Evolutionary conservation across 2,888 invertebrate species (phyloP).

Genomic region (Netelia inedita): DNA sequence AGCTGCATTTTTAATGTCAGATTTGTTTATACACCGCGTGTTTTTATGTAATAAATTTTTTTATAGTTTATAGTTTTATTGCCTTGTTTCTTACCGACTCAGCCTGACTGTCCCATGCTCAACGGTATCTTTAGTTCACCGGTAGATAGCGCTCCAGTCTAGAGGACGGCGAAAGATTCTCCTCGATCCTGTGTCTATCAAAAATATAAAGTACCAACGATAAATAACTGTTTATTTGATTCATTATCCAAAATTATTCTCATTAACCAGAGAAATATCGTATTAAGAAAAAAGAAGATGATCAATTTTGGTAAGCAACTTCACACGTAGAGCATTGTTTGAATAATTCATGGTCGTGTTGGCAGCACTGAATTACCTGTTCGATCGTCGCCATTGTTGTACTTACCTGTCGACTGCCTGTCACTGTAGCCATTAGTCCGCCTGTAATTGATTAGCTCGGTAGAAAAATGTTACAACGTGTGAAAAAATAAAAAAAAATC

Average conservation of each 20-base stretch:
- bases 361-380: conserved; percentile 65
- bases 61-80: no score
- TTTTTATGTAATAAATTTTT: no score
- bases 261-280: not conserved
- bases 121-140: no score
- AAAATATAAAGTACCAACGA: no score
- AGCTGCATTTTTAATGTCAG: no score
- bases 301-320: conserved; percentile 5
- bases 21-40: no score
- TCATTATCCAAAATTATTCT: not conserved
- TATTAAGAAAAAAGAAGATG: not conserved
- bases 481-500: not conserved
- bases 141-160: no score
- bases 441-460: conserved; percentile 64
- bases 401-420: conserved; percentile 60
- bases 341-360: not conserved
- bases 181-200: no score
- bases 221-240: no score
- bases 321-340: conserved; percentile 11
- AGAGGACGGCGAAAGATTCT: no score
- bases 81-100: no score
- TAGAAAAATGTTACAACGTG: conserved; percentile 33
- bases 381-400: conserved; percentile 65
- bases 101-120: no score
- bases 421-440: conserved; percentile 68